Conservation (phyloP, 2,113 vertebrate genomes). For the Elanus axillaris region DNA sequence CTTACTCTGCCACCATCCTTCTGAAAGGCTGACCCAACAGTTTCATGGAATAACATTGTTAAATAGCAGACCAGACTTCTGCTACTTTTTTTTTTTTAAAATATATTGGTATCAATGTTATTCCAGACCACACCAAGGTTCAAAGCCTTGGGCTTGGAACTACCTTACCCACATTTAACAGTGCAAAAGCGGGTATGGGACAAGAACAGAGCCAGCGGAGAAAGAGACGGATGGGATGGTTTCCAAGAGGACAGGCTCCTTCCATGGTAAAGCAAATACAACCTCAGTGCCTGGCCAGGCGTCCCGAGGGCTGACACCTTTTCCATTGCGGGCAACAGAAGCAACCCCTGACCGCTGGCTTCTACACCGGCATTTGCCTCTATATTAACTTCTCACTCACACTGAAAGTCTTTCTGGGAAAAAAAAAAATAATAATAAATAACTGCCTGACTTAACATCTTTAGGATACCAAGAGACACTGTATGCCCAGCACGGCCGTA, state of each 20-base stretch:
- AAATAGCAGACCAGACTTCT: neutral
- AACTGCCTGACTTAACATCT: neutral
- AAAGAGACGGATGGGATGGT: neutral
- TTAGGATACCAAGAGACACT: neutral
- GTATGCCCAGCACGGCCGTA: rapidly evolving
- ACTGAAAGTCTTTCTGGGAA: neutral
- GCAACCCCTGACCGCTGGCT: neutral
- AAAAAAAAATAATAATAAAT: neutral
- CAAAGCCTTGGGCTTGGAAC: neutral
- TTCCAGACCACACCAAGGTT: neutral
- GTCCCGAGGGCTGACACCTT: rapidly evolving
- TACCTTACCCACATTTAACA: neutral
- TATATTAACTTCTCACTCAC: too few species aligned
- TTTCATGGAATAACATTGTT: neutral
- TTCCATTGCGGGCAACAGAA: rapidly evolving
- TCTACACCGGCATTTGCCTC: neutral
- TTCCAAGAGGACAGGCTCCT: neutral
- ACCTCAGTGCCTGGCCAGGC: neutral
- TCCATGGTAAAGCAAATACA: neutral
- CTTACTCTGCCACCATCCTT: neutral
- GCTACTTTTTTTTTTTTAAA: neutral
- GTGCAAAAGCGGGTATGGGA: neutral
- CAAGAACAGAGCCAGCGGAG: neutral
- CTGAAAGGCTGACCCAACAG: neutral
- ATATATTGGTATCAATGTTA: neutral